phyloP scores from a whole-genome alignment of 2,113 vertebrate species.

The Pachypanchax playfairii region DNA sequence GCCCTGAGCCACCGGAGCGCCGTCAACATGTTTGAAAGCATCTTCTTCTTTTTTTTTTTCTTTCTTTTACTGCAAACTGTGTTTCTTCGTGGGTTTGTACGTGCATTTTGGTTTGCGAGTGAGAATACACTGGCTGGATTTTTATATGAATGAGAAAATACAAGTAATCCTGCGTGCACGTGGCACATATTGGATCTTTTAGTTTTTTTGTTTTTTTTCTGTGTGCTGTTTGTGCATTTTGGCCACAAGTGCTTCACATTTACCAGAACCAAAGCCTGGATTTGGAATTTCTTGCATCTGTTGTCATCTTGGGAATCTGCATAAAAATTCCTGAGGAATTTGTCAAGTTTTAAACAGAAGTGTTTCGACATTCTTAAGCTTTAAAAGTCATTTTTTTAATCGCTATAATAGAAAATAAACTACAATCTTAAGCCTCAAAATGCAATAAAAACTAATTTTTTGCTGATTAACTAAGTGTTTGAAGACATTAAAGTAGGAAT shows the following conservation, averaged over 20 bases:
- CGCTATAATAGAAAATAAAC: conserved; percentile 21
- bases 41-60: not conserved
- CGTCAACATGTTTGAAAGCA: conserved; percentile 38
- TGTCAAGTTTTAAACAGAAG: conserved; percentile 48
- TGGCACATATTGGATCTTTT: conserved; percentile 30
- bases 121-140: conserved; percentile 44
- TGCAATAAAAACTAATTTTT: conserved; percentile 36
- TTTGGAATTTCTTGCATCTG: conserved; percentile 23
- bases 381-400: conserved; percentile 14
- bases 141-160: conserved; percentile 23
- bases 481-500: conserved; percentile 19
- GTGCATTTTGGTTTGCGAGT: conserved; percentile 31
- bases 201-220: not conserved
- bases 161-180: conserved; percentile 27
- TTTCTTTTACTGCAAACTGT: conserved; percentile 29
- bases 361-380: conserved; percentile 48
- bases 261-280: conserved; percentile 16
- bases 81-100: conserved; percentile 28
- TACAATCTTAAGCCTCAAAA: conserved; percentile 53
- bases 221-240: conserved; percentile 17
- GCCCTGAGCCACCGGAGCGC: conserved; percentile 47
- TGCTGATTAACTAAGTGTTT: not conserved
- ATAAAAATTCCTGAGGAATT: conserved; percentile 71
- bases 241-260: conserved; percentile 21
- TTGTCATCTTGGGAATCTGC: conserved; percentile 27